phyloP scores from a whole-genome alignment of 2,888 invertebrate genomes.

The Gymnosoma rotundatum region DNA sequence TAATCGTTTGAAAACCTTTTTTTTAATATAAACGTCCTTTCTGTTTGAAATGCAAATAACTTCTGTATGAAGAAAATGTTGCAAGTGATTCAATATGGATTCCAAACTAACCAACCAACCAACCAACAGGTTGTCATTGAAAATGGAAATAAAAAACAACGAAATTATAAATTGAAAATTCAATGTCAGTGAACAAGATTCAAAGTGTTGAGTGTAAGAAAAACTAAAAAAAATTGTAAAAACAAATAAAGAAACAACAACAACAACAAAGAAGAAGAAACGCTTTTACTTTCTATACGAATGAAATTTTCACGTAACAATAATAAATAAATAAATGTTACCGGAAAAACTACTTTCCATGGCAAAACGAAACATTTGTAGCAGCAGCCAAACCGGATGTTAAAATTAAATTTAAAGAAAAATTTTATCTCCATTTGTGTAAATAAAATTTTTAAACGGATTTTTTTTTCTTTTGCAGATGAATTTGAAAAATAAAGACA shows the following conservation, averaged over 20 bases:
- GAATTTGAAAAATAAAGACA: background rate
- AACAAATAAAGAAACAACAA: conserved; percentile 13
- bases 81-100: conserved; percentile 4
- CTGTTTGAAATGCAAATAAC: conserved; percentile 55
- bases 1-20: background rate
- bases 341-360: conserved; percentile 72
- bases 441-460: conserved; percentile 1
- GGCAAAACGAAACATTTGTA: background rate
- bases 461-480: conserved; percentile 16
- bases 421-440: background rate
- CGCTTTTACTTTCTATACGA: conserved; percentile 69
- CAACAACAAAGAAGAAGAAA: conserved; percentile 5
- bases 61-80: conserved; percentile 45
- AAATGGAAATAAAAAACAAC: conserved; percentile 17
- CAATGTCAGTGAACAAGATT: conserved; percentile 70
- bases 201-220: conserved; percentile 30
- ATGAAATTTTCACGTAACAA: conserved; percentile 64
- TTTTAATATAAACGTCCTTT: conserved; percentile 51
- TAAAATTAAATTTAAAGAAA: background rate
- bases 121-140: conserved; percentile 53
- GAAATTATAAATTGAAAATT: conserved; percentile 50
- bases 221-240: conserved; percentile 16
- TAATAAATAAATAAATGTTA: conserved; percentile 53
- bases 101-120: conserved; percentile 4
- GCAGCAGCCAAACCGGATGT: conserved; percentile 34